These are phyloP conservation scores for Scleropages formosus DNA, from an alignment of 2,797 vertebrate genomes.

Conservation along the genomic window DNA sequence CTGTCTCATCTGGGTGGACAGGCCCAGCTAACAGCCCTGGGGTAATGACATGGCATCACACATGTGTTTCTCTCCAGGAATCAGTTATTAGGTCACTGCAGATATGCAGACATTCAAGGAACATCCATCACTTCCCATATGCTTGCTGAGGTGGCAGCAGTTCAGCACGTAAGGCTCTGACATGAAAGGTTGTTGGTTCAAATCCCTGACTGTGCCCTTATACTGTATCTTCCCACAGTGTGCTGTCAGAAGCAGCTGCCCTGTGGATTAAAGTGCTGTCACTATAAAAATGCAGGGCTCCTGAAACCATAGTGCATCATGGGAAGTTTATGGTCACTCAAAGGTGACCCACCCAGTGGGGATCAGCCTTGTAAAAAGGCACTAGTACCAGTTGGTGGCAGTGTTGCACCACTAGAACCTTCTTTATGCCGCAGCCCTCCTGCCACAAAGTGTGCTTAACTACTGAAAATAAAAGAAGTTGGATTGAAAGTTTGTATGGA, in stretches of 20 bases:
- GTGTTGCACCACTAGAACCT: background rate
- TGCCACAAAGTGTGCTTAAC: background rate
- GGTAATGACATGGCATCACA: background rate
- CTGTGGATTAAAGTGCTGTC: too few relatives aligned
- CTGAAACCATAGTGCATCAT: too few relatives aligned
- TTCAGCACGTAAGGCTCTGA: too few relatives aligned
- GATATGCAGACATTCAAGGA: background rate
- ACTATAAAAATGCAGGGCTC: too few relatives aligned
- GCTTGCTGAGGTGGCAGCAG: too few relatives aligned
- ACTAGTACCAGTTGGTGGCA: constrained; percentile 15
- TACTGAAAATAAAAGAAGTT: background rate
- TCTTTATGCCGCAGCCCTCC: background rate
- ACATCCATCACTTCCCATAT: background rate
- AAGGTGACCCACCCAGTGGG: too few relatives aligned
- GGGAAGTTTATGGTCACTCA: too few relatives aligned
- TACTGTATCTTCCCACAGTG: too few relatives aligned
- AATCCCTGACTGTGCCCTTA: too few relatives aligned
- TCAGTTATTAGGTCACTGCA: background rate
- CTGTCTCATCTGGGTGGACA: constrained; percentile 9
- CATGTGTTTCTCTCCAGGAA: background rate
- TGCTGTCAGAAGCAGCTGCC: too few relatives aligned
- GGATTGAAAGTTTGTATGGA: too few relatives aligned
- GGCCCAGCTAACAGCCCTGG: constrained; percentile 5
- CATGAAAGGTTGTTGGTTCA: too few relatives aligned
- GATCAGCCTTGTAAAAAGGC: background rate